These are phyloP conservation scores for Euura lappo DNA, from an alignment of 1,140 invertebrate species.

Conservation along the genomic window DNA sequence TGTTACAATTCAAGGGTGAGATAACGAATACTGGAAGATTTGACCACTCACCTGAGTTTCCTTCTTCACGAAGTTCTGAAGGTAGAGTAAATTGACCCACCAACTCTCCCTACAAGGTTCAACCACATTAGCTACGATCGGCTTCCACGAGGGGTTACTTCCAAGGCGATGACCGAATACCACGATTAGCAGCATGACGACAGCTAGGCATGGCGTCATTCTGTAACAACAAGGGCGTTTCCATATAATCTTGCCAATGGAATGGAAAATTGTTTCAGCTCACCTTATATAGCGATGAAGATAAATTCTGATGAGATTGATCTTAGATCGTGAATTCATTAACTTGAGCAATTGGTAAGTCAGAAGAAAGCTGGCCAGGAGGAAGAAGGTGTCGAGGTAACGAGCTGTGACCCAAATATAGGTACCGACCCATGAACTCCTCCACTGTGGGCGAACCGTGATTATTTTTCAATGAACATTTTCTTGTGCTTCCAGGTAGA, in stretches of 20 bases:
- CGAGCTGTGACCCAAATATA: slow-evolving; percentile 48
- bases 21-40: slow-evolving; percentile 22
- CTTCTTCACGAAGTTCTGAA: slow-evolving; percentile 64
- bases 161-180: slow-evolving; percentile 63
- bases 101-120: slow-evolving; percentile 58
- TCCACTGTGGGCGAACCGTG: slow-evolving; percentile 25
- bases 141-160: slow-evolving; percentile 66
- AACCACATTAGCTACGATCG: neutral
- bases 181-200: slow-evolving; percentile 62
- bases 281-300: slow-evolving; percentile 51
- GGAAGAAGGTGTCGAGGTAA: slow-evolving; percentile 65
- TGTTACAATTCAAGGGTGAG: slow-evolving; percentile 16
- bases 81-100: slow-evolving; percentile 67
- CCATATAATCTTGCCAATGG: neutral
- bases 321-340: slow-evolving; percentile 44
- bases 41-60: slow-evolving; percentile 40
- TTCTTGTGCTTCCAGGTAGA: slow-evolving; percentile 1
- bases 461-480: too few species aligned
- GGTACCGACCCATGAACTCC: slow-evolving; percentile 25
- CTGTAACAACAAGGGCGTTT: slow-evolving; percentile 25
- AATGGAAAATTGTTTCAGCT: slow-evolving; percentile 19
- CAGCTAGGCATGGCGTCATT: slow-evolving; percentile 66
- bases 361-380: slow-evolving; percentile 66
- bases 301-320: slow-evolving; percentile 48
- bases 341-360: slow-evolving; percentile 63